phyloP scores from a whole-genome alignment of 2,797 vertebrate species.

The Pseudomugil tenellus region DNA sequence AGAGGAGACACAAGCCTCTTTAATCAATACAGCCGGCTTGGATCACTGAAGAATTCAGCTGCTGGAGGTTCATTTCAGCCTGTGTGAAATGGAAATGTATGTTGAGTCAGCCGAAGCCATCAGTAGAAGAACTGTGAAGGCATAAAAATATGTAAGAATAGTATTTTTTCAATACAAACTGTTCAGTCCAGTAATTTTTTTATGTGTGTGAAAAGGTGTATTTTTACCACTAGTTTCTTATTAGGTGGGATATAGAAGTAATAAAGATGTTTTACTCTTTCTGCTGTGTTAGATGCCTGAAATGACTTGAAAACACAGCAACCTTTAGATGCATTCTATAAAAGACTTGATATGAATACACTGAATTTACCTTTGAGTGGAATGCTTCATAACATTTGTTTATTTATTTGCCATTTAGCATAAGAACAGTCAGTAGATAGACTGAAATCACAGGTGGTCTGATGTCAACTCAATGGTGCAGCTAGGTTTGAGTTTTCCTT shows the following conservation, averaged over 20 bases:
- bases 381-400: not conserved
- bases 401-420: not conserved
- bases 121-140: slow-evolving; percentile 28
- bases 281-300: not conserved
- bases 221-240: not conserved
- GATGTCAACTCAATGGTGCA: slow-evolving; percentile 4
- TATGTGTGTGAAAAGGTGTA: not conserved
- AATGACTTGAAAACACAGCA: not conserved
- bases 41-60: slow-evolving; percentile 36
- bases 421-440: slow-evolving; percentile 12
- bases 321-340: not conserved
- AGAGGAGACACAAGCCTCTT: not conserved
- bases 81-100: slow-evolving; percentile 47
- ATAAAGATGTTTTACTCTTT: not conserved
- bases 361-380: not conserved
- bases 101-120: slow-evolving; percentile 20
- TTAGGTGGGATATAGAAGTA: not conserved
- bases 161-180: not conserved
- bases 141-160: slow-evolving; percentile 16
- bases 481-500: not conserved
- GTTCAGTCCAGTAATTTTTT: slow-evolving; percentile 9
- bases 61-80: slow-evolving; percentile 47
- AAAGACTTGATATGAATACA: slow-evolving; percentile 1
- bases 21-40: slow-evolving; percentile 4
- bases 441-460: slow-evolving; percentile 15